phyloP scores from a whole-genome alignment of 2,797 vertebrate species.

The Lagocephalus sceleratus region DNA sequence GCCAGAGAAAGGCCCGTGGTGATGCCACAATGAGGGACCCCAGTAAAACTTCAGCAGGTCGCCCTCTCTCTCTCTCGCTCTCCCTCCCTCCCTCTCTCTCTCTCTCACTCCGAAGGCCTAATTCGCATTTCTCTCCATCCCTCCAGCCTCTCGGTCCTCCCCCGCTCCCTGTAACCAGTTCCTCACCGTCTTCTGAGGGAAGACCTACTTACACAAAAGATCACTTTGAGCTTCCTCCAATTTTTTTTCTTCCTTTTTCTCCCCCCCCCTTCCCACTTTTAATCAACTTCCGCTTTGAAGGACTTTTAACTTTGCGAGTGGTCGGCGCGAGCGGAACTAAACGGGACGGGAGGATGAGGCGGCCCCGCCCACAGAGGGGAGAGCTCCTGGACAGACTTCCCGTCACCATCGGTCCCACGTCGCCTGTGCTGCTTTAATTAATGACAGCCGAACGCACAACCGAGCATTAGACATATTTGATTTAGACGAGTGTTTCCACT shows the following conservation, averaged over 20 bases:
- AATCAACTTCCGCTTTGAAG: constrained; percentile 84
- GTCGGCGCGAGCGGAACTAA: constrained; percentile 71
- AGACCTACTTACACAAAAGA: constrained; percentile 80
- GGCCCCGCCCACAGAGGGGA: constrained; percentile 2
- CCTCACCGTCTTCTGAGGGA: constrained; percentile 64
- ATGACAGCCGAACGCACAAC: no score
- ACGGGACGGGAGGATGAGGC: constrained; percentile 31
- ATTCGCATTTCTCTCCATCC: constrained; percentile 78
- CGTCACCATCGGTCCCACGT: constrained; percentile 24
- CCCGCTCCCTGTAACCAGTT: constrained; percentile 46
- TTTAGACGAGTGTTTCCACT: constrained; percentile 11
- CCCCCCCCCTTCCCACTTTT: constrained; percentile 17
- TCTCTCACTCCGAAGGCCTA: constrained; percentile 55
- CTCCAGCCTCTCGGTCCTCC: constrained; percentile 44
- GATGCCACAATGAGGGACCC: constrained; percentile 63
- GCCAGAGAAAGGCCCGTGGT: constrained; percentile 81
- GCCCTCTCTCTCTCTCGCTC: constrained; percentile 52
- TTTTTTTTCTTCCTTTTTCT: constrained; percentile 7
- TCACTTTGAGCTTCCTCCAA: constrained; percentile 84
- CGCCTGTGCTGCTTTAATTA: constrained; percentile 2
- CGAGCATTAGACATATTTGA: constrained; percentile 9
- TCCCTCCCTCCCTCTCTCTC: no score
- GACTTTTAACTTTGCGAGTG: constrained; percentile 82
- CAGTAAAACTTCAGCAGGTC: constrained; percentile 56
- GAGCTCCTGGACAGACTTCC: constrained; percentile 32